Percentiles rank a stretch among this genome's conserved stretches.
Conservation (phyloP, 1,140 invertebrate genomes). For the Lineus longissimus region DNA sequence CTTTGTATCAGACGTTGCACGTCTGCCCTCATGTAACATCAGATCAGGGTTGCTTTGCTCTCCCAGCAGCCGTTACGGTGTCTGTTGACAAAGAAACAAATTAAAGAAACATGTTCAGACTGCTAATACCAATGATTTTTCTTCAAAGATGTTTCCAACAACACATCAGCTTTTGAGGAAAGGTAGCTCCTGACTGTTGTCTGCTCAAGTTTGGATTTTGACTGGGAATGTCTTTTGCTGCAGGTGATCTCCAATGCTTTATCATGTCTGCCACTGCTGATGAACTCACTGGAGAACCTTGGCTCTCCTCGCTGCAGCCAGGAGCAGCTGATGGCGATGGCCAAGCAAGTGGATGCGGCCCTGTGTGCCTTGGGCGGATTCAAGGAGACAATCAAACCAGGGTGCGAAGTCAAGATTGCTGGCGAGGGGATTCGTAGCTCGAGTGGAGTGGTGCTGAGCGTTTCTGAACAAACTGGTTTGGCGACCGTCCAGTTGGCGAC, state of each 20-base stretch:
- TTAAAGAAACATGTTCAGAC: too few relatives aligned
- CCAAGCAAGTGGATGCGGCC: constrained; percentile 51
- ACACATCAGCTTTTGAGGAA: too few relatives aligned
- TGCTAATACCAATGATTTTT: too few relatives aligned
- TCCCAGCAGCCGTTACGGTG: too few relatives aligned
- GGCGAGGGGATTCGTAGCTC: constrained; percentile 37
- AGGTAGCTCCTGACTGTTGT: too few relatives aligned
- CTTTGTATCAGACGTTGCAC: neutral
- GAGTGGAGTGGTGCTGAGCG: constrained; percentile 35
- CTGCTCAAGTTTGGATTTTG: too few relatives aligned
- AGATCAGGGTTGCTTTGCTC: too few relatives aligned
- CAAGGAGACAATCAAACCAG: constrained; percentile 49
- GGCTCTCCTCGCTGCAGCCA: constrained; percentile 35
- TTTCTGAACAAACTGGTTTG: constrained; percentile 49
- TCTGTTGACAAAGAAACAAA: too few relatives aligned
- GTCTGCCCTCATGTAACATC: too few relatives aligned
- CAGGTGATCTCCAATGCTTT: constrained; percentile 48
- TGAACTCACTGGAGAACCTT: constrained; percentile 38
- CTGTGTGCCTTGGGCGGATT: constrained; percentile 53
- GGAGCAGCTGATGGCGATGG: constrained; percentile 44
- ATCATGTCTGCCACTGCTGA: constrained; percentile 40
- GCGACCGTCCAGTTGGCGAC: constrained; percentile 35
- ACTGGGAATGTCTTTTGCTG: too few relatives aligned
- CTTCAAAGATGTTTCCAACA: too few relatives aligned
- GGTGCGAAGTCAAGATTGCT: constrained; percentile 46